Conservation (phyloP, 2,113 vertebrate genomes). For the Paradisaea rubra region DNA sequence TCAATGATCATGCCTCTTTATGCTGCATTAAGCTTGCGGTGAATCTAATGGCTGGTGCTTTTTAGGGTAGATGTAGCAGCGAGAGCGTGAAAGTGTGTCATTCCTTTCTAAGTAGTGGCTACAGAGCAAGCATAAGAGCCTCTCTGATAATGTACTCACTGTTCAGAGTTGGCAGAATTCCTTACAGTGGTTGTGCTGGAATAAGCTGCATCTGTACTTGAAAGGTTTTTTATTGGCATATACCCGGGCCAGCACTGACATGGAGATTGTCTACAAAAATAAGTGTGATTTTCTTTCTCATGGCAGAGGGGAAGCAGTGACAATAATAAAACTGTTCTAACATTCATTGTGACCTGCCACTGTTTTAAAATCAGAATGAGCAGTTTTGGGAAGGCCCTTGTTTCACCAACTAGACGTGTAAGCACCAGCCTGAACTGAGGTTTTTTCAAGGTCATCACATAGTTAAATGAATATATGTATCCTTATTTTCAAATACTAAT, state of each 20-base stretch:
- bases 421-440: not conserved
- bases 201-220: not conserved
- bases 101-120: not conserved
- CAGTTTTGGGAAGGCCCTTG: not conserved
- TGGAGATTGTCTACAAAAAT: not conserved
- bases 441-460: not conserved
- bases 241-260: fast-evolving
- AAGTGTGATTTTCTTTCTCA: not conserved
- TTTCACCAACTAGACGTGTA: not conserved
- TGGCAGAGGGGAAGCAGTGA: not conserved
- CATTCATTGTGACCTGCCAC: not conserved
- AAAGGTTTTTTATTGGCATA: not conserved
- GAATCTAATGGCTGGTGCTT: not conserved
- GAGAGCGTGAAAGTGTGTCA: not conserved
- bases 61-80: not conserved
- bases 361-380: not conserved
- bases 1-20: not conserved
- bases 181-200: not conserved
- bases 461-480: not conserved
- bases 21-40: not conserved
- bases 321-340: not conserved
- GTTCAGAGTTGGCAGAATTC: not conserved
- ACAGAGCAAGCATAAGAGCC: not conserved
- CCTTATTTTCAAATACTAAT: not conserved
- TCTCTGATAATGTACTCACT: not conserved